These are phyloP conservation scores for Drosophila longiperda DNA, from an alignment of 2,888 invertebrate genomes.

Conservation along the genomic window DNA sequence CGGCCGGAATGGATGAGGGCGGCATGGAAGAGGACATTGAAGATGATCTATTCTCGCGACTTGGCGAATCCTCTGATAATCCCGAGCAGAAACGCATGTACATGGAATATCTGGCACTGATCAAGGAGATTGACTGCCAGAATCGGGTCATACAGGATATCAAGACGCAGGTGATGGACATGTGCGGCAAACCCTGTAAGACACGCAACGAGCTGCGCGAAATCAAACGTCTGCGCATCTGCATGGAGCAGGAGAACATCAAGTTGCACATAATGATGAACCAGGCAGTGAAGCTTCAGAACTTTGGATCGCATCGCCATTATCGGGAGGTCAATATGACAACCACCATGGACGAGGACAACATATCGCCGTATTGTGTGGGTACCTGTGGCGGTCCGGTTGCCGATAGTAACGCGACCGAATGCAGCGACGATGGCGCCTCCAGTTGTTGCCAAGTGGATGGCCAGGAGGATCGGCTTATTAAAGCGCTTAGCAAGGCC, in stretches of 20 bases:
- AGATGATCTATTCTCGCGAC: constrained; percentile 69
- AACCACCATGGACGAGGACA: constrained; percentile 83
- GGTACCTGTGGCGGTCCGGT: constrained; percentile 25
- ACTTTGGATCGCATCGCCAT: constrained; percentile 76
- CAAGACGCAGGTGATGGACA: constrained; percentile 75
- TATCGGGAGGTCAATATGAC: constrained; percentile 79
- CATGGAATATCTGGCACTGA: constrained; percentile 77
- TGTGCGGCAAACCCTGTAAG: constrained; percentile 72
- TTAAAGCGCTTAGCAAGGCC: constrained; percentile 65
- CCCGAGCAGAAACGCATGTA: constrained; percentile 77
- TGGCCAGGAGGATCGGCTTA: constrained; percentile 64
- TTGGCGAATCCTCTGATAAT: constrained; percentile 77
- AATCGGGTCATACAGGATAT: constrained; percentile 80
- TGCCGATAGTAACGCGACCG: constrained; percentile 31
- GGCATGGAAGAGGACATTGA: constrained; percentile 61
- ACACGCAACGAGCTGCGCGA: constrained; percentile 78
- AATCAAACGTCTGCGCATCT: constrained; percentile 76
- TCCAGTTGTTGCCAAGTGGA: constrained; percentile 43
- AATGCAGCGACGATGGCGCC: constrained; percentile 53
- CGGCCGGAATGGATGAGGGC: constrained; percentile 32
- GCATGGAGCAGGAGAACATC: constrained; percentile 82
- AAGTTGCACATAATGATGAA: constrained; percentile 80
- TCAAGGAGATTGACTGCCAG: constrained; percentile 82
- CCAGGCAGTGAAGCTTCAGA: constrained; percentile 79
- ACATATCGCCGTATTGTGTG: constrained; percentile 64